Percentiles rank a stretch among this genome's conserved stretches.
phyloP scores from a whole-genome alignment of 2,888 invertebrate genomes.

The Sarcophaga rosellei region DNA sequence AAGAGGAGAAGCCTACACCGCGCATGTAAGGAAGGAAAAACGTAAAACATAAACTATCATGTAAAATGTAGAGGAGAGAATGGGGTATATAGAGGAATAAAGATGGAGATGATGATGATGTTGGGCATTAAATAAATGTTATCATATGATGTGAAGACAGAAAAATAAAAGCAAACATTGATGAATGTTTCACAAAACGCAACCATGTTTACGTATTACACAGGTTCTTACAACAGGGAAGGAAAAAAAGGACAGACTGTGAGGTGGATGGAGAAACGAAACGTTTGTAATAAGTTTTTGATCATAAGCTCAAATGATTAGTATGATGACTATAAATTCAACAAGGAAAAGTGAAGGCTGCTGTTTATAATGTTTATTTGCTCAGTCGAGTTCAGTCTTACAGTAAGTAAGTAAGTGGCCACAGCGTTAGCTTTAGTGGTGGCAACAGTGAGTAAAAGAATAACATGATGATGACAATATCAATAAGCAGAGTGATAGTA shows the following conservation, averaged over 20 bases:
- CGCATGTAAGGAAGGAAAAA: background rate
- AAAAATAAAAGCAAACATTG: constrained; percentile 61
- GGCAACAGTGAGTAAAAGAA: background rate
- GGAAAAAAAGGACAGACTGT: constrained; percentile 5
- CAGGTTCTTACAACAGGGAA: constrained; percentile 35
- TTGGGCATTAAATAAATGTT: constrained; percentile 57
- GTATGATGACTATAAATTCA: constrained; percentile 52
- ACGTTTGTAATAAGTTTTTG: constrained; percentile 50
- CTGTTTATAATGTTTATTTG: background rate
- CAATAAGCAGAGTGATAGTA: constrained; percentile 67
- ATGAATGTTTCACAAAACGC: constrained; percentile 56
- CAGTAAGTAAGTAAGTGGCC: background rate
- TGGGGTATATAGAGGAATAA: too few species aligned
- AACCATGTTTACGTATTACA: constrained; percentile 38
- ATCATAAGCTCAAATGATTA: constrained; percentile 59
- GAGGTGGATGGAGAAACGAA: background rate
- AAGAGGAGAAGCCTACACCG: background rate
- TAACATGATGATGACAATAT: constrained; percentile 64
- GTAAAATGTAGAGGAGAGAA: constrained; percentile 7
- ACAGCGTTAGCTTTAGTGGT: background rate
- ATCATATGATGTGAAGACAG: constrained; percentile 68
- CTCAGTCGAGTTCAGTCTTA: background rate
- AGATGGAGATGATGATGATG: constrained; percentile 43
- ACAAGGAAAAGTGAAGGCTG: constrained; percentile 38
- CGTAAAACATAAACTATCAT: constrained; percentile 31